Evolutionary conservation across 1,140 invertebrate genomes (phyloP), one percentile per base, ranked within the genome.

Genomic region (Papilio machaon): DNA sequence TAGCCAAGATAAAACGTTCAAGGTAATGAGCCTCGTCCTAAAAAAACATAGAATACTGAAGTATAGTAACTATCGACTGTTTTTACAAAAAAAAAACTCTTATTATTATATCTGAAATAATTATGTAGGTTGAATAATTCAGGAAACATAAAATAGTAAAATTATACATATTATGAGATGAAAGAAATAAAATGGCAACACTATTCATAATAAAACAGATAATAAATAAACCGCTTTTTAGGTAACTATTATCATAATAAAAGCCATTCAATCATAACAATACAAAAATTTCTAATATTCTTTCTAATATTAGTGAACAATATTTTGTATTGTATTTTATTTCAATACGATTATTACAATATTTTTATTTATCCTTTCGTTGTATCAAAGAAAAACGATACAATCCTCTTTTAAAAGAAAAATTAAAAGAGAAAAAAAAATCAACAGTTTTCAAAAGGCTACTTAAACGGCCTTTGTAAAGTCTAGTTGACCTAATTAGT

Each of bases 401-500:
- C 10, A 13, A 54, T 54, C 2, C n/a, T n/a, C 30, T 70, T 15
- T 70, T 6, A 70, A 70, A 70, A 70, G 64, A 15, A 30, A 17
- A 70, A 54, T 13, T 43, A 43, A 43, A 70, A 70, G 64, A 15
- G 64, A 17, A 70, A 43, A 64, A 64, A 70, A 38, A 70, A 23
- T 35, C 64, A 70, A 70, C 64, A 30, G 64, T 70, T 70, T 35
- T 35, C 13, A 70, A 70, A 70, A 70, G 47, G 74, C 47, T 35
- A 52, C 23, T 49, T 76, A 86, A 85, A 83, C 84, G 88, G 89
- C 86, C 87, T 90, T 87, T 83, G 87, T 85, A 86, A 85, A 81
- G 87, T 85, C 84, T 86, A 89, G 89, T 91, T 91, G 89, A 91
- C 89, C 90, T 88, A 91, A 91, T 91, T 91, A 90, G 83, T 85